A percentile compares a stretch with the other conserved stretches of the same genome.
These are phyloP conservation scores for Sarcophaga bullata DNA, from an alignment of 1,140 invertebrate genomes.

Conservation along the genomic window DNA sequence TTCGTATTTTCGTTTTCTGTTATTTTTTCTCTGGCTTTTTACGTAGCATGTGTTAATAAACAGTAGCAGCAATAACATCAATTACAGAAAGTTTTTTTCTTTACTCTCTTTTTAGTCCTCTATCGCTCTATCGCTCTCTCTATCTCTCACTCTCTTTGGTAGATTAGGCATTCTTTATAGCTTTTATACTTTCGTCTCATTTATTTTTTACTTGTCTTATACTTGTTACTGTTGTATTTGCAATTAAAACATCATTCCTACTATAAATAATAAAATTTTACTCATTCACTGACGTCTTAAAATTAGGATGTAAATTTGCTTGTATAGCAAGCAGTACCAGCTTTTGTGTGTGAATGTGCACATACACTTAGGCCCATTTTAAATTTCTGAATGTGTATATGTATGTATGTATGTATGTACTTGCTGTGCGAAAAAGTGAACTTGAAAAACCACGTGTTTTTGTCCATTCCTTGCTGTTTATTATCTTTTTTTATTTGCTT, in stretches of 20 bases:
- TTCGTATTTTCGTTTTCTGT: neutral
- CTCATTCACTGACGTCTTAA: too few relatives aligned
- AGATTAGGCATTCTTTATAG: too few relatives aligned
- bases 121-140: too few relatives aligned
- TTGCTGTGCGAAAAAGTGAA: slow-evolving; percentile 17
- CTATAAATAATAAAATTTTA: neutral
- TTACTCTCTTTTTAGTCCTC: too few relatives aligned
- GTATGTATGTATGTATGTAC: neutral
- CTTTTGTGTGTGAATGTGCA: neutral
- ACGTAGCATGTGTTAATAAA: slow-evolving; percentile 5
- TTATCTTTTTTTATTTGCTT: neutral
- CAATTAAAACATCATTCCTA: neutral
- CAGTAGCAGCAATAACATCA: neutral
- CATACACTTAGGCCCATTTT: neutral
- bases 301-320: neutral
- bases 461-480: neutral
- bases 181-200: too few relatives aligned
- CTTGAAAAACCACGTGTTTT: slow-evolving; percentile 39
- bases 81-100: too few relatives aligned
- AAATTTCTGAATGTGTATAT: too few relatives aligned
- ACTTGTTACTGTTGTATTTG: neutral
- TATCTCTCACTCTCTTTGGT: too few relatives aligned
- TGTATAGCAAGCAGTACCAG: neutral
- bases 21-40: neutral
- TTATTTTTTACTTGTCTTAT: too few relatives aligned